Evolutionary conservation across 2,888 invertebrate genomes (phyloP).

Genomic region (Limnephilus rhombicus): DNA sequence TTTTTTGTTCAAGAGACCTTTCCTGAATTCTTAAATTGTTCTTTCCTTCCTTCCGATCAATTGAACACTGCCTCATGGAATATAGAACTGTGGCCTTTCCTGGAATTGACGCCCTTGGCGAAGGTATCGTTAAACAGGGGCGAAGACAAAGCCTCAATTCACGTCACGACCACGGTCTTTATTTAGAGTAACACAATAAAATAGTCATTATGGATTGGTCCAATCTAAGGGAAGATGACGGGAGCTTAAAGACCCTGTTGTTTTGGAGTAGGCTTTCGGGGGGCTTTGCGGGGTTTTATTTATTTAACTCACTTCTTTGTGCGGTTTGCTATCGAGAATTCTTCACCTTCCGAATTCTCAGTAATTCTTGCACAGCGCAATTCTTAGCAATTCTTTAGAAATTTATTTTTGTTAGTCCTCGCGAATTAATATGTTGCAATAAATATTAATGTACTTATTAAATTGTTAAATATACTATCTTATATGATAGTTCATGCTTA

Average conservation of each 20-base stretch:
- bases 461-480: neutral
- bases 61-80: constrained; percentile 4
- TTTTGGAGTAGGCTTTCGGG: neutral
- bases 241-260: neutral
- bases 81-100: neutral
- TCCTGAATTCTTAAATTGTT: neutral
- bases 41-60: neutral
- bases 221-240: constrained; percentile 2
- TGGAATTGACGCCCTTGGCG: constrained; percentile 5
- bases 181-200: constrained; percentile 52
- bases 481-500: neutral
- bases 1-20: neutral
- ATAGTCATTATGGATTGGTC: constrained; percentile 35
- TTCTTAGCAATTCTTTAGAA: neutral
- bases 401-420: neutral
- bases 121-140: constrained; percentile 29
- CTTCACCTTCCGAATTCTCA: neutral
- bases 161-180: constrained; percentile 39
- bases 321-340: neutral
- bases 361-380: neutral
- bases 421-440: neutral
- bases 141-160: constrained; percentile 41
- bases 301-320: constrained; percentile 3
- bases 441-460: neutral
- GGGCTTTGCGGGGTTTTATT: neutral